Conservation (phyloP, 2,113 vertebrate species). For the Micromys minutus region DNA sequence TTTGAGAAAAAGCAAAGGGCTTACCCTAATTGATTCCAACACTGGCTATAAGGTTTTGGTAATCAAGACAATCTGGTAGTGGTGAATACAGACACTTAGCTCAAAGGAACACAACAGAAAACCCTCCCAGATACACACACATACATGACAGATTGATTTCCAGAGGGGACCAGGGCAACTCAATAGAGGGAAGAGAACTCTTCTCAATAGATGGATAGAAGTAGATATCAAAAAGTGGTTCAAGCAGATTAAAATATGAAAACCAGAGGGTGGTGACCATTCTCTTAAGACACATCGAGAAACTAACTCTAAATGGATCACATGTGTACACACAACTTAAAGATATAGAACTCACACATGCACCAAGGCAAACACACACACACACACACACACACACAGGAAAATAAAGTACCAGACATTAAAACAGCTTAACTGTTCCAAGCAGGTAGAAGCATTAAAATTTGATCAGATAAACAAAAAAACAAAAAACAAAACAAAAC, state of each 20-base stretch:
- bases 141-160: neutral
- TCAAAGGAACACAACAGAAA: neutral
- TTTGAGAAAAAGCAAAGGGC: neutral
- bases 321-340: neutral
- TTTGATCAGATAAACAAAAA: neutral
- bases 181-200: neutral
- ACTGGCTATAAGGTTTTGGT: neutral
- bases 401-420: constrained; percentile 4
- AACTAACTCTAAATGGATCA: constrained; percentile 15
- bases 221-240: neutral
- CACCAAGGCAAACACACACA: neutral
- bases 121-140: neutral
- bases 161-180: neutral
- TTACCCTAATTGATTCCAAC: neutral
- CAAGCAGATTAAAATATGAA: neutral
- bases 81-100: neutral
- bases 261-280: neutral
- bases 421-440: neutral
- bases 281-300: neutral
- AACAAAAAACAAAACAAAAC: neutral
- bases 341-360: neutral
- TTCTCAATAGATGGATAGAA: neutral
- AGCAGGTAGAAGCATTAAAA: neutral
- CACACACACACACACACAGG: neutral
- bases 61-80: constrained; percentile 27